Evolutionary conservation across 1,140 invertebrate genomes (phyloP), one percentile per base, ranked within the genome.

Genomic region (Pachypeltis micranthus): DNA sequence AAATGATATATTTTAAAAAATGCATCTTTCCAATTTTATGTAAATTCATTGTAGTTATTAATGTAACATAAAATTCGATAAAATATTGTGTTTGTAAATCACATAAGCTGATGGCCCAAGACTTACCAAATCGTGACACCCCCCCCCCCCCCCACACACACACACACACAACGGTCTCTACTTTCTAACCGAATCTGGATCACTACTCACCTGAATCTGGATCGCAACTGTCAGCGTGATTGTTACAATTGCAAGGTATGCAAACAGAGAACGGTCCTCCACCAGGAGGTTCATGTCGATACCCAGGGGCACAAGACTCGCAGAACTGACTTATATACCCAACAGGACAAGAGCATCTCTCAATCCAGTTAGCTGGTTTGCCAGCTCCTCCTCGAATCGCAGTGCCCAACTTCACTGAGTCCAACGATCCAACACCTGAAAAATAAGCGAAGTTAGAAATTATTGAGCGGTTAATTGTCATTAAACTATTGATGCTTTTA

Each of bases 301-400:
- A 99, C 0, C 93, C 93, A 0, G 93, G 89, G 0, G 88, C 88
- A 73, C 96, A 99, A 0, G 93, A 94, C 76, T 99, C 96, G 72
- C 96, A 99, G 75, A 92, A 96, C 74, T 98, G 93, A 0, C 96
- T 87, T 0, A 90, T 81, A 69, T 97, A 98, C 0, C 93, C 93
- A 62, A 86, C 80, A 0, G 91, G 92, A 75, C 96, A 99, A 7
- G 85, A 84, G 73, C 96, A 99, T 69, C 86, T 86, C 74, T 99
- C 96, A 3, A 98, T 85, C 93, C 93, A 98, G 56, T 84, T 83
- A 0, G 93, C 94, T 0, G 85, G 79, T 1, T 82, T 79, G 0
- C 90, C 90, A 44, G 88, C 84, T 2, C 86, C 84, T 0, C 89
- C 88, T 16, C 86, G 79, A 44, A 87, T 81, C 0, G 93, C 93